Conservation (phyloP, 2,797 vertebrate genomes). For the Cynopterus sphinx region DNA sequence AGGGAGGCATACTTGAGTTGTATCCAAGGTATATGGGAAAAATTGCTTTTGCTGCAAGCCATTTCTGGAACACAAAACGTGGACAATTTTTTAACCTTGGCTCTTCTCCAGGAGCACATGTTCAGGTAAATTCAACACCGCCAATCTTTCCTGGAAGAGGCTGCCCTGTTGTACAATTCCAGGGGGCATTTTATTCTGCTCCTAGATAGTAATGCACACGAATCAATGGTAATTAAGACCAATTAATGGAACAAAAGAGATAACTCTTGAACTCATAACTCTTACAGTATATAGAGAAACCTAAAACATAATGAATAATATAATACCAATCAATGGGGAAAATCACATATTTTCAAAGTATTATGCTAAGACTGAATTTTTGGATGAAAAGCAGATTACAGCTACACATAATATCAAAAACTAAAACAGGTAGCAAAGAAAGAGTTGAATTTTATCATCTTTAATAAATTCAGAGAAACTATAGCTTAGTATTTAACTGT, state of each 20-base stretch:
- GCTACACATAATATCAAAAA: not conserved
- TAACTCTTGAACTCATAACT: not conserved
- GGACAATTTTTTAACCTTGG: not conserved
- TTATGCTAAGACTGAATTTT: not conserved
- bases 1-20: not conserved
- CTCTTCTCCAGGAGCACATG: not conserved
- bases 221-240: not conserved
- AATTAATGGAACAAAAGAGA: not conserved
- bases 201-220: not conserved
- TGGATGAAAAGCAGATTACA: not conserved
- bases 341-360: not conserved
- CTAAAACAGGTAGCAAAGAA: not conserved
- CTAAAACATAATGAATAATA: not conserved
- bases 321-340: not conserved
- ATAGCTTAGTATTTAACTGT: not conserved
- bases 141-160: not conserved
- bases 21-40: not conserved
- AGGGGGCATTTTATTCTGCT: not conserved
- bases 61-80: not conserved
- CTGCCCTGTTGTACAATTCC: not conserved
- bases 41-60: not conserved
- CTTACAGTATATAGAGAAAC: not conserved
- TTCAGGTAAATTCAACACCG: not conserved
- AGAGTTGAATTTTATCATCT: not conserved
- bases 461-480: slow-evolving; percentile 2